Evolutionary conservation across 2,888 invertebrate species (phyloP).

Genomic region (Eupithecia dodoneata): DNA sequence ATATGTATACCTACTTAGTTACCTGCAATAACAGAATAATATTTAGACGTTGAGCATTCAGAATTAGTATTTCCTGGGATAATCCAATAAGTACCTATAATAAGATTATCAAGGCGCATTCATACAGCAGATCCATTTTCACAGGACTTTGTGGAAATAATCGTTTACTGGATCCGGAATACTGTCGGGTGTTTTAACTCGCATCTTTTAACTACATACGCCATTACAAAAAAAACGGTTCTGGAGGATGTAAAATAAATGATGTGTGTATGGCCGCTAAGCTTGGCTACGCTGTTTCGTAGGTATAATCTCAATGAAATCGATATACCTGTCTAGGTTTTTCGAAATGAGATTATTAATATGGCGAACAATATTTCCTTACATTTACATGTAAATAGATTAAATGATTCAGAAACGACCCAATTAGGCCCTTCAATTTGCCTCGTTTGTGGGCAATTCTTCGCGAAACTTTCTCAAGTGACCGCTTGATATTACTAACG

Average conservation of each 20-base stretch:
- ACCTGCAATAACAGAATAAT: neutral
- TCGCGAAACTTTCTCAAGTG: slow-evolving; percentile 30
- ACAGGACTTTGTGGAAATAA: too few relatives aligned
- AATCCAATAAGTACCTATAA: too few relatives aligned
- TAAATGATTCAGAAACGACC: slow-evolving; percentile 7
- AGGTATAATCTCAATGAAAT: neutral
- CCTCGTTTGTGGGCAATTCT: slow-evolving; percentile 23
- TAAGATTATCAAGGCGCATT: too few relatives aligned
- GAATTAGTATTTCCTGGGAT: neutral
- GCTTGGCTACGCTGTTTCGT: too few relatives aligned
- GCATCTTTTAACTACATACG: too few relatives aligned
- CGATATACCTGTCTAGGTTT: neutral
- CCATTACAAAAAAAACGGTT: too few relatives aligned
- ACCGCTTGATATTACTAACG: slow-evolving; percentile 24
- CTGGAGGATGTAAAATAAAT: too few relatives aligned
- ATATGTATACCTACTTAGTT: neutral
- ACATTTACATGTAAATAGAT: neutral
- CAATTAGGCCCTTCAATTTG: slow-evolving; percentile 20
- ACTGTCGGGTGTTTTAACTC: too few relatives aligned
- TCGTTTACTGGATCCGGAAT: too few relatives aligned
- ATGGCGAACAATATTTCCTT: neutral
- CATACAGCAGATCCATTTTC: too few relatives aligned
- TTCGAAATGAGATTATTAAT: neutral
- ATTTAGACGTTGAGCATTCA: too few relatives aligned
- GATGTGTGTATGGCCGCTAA: too few relatives aligned